A percentile compares a stretch with the other conserved stretches of the same genome.
These are phyloP conservation scores for Sarcoramphus papa DNA, from an alignment of 2,797 vertebrate species.

Conservation along the genomic window DNA sequence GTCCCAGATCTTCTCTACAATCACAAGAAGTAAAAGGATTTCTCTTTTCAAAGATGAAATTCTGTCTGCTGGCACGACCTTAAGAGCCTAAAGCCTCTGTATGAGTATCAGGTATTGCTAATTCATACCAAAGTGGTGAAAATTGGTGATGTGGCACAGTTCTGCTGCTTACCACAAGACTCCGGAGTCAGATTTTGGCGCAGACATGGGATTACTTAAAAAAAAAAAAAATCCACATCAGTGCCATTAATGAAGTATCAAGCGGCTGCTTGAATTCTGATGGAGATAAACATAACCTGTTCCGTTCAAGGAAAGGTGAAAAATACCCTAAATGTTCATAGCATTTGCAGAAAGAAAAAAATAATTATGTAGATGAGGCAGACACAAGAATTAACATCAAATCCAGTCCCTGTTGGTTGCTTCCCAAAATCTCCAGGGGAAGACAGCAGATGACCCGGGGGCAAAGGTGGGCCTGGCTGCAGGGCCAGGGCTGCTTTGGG, in stretches of 20 bases:
- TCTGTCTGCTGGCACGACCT: neutral
- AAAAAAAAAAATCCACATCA: neutral
- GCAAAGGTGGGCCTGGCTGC: neutral
- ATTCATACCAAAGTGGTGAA: neutral
- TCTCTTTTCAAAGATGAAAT: neutral
- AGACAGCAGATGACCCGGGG: neutral
- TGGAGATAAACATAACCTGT: neutral
- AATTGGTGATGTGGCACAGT: accelerated
- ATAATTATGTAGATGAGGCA: neutral
- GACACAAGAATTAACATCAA: neutral
- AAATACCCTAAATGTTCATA: neutral
- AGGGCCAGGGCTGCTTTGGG: neutral
- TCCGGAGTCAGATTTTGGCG: neutral
- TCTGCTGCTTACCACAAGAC: neutral
- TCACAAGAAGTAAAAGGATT: neutral
- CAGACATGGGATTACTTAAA: neutral
- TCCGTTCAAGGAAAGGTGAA: neutral
- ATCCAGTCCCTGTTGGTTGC: neutral
- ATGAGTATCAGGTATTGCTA: neutral
- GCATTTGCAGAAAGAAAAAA: neutral
- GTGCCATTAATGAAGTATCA: neutral
- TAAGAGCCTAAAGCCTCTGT: neutral
- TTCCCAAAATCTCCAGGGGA: neutral
- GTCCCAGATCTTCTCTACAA: neutral
- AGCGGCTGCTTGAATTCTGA: neutral